Evolutionary conservation across 2,888 invertebrate genomes (phyloP).

Genomic region (Nasonia oneida): DNA sequence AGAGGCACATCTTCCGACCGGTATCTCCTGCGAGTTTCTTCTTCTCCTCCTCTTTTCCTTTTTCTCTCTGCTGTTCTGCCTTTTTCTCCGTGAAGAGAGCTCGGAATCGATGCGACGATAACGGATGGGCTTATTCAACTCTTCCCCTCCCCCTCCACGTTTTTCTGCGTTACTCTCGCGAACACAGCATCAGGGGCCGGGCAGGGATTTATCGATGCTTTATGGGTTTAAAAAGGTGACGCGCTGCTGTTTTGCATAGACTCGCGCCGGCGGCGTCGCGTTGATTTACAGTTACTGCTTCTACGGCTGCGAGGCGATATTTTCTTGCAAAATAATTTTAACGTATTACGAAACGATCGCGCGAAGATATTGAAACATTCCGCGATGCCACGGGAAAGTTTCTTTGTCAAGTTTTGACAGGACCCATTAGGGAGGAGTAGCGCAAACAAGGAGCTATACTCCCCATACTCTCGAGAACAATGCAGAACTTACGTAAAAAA

Average conservation of each 20-base stretch:
- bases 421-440: too few relatives aligned
- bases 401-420: too few relatives aligned
- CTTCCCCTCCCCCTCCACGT: neutral
- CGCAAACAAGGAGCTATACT: too few relatives aligned
- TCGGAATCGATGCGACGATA: slow-evolving; percentile 35
- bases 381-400: too few relatives aligned
- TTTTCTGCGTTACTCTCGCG: neutral
- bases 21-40: slow-evolving; percentile 13
- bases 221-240: neutral
- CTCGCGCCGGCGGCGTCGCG: neutral
- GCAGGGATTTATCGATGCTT: neutral
- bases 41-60: neutral
- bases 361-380: too few relatives aligned
- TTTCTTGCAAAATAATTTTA: neutral
- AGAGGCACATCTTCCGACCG: slow-evolving; percentile 23
- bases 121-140: slow-evolving; percentile 52
- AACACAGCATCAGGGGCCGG: too few relatives aligned
- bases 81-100: neutral
- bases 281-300: neutral
- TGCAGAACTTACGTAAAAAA: neutral
- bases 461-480: too few relatives aligned
- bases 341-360: too few relatives aligned
- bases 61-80: neutral
- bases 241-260: neutral
- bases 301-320: neutral